A percentile compares a stretch with the other conserved stretches of the same genome.
Conservation (phyloP, 1,140 invertebrate genomes). For the Drosophila navojoa region DNA sequence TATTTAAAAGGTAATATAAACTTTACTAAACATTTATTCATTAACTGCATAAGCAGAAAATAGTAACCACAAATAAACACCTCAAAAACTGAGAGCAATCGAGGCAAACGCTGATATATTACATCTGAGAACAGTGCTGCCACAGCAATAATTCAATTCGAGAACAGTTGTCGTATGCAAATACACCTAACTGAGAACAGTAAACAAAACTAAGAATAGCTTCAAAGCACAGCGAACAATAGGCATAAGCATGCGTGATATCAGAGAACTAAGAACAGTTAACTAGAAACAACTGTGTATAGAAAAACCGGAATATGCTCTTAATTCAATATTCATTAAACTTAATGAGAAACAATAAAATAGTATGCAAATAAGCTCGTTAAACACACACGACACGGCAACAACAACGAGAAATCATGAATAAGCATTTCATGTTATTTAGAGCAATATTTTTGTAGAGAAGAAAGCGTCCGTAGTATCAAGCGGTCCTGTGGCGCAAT, state of each 20-base stretch:
- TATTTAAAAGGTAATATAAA: neutral
- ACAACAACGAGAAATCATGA: constrained; percentile 7
- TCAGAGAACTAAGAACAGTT: neutral
- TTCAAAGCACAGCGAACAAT: neutral
- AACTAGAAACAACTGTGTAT: neutral
- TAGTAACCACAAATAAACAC: neutral
- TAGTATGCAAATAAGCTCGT: constrained; percentile 29
- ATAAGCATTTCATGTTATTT: constrained; percentile 6
- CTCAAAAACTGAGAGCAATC: neutral
- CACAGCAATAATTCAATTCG: neutral
- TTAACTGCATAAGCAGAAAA: neutral
- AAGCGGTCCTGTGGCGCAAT: constrained; percentile 88
- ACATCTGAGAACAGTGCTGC: neutral
- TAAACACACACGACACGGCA: neutral
- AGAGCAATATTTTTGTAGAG: constrained; percentile 6
- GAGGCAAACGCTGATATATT: neutral
- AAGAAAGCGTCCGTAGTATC: neutral
- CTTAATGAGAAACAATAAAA: constrained; percentile 5
- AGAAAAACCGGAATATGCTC: constrained; percentile 26
- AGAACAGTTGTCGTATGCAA: neutral
- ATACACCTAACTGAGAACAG: neutral
- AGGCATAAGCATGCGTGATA: neutral
- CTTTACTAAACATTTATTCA: neutral
- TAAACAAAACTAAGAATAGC: neutral
- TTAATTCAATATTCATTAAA: constrained; percentile 2